Evolutionary conservation across 1,140 invertebrate species (phyloP), one percentile per base, ranked within the genome.

Genomic region (Apolygus lucorum): DNA sequence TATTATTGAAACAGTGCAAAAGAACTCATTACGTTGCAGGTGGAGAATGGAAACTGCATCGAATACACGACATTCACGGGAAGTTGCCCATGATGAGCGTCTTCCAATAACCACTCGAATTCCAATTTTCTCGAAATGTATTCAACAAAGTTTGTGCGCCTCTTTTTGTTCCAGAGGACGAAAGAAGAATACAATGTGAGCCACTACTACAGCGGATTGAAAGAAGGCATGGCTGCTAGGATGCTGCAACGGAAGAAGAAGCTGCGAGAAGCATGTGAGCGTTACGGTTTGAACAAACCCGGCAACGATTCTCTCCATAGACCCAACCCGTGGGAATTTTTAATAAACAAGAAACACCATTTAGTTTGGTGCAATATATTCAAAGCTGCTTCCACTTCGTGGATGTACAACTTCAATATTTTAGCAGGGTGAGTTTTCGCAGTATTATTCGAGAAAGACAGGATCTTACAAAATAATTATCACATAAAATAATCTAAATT

Each of bases 321-420:
- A 72, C 87, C 88, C 2, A 90, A 91, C 73, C 86, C 90, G 1
- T 92, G 90, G 90, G 90, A 92, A 76, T 92, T 90, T 76, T 82
- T 92, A 73, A 87, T 91, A 73, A 90, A 90, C 78, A 83, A 83
- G 73, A 86, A 90, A 75, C 86, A 90, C 77, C 89, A 88, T 75
- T 81, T 92, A 63, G 88, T 91, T 75, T 92, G 90, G 85, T 78
- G 79, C 71, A 79, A 79, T 34, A 73, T 81, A 22, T 80, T 80
- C 75, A 80, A 80, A 82, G 90, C 90, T 13, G 91, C 90, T 0
- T 91, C 89, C 28, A 90, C 90, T 1, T 91, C 90, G 0, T 93
- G 90, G 90, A 90, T 93, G 88, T 92, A 91, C 78, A 92, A 92
- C 79, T 92, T 92, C 75, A 92, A 92, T 79, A 79, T 91, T 67